phyloP scores from a whole-genome alignment of 2,797 vertebrate genomes.

The Acomys russatus region DNA sequence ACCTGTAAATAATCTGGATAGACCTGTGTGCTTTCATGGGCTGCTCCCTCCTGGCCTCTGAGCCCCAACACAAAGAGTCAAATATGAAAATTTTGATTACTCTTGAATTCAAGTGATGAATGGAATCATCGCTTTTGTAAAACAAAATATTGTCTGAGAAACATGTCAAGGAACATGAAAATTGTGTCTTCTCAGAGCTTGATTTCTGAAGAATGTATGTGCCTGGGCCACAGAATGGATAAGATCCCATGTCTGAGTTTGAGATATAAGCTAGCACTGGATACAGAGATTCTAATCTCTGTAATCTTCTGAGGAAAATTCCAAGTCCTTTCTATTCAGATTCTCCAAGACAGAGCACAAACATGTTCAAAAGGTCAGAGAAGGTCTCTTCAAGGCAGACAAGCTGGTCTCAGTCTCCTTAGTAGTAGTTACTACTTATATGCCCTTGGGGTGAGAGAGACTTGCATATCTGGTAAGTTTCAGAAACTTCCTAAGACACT shows the following conservation, averaged over 20 bases:
- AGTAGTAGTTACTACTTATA: no score
- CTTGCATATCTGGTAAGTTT: not conserved
- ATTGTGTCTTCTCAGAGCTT: not conserved
- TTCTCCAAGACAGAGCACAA: not conserved
- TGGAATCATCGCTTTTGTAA: not conserved
- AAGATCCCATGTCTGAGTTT: not conserved
- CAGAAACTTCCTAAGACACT: not conserved
- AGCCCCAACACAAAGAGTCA: not conserved
- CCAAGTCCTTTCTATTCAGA: not conserved
- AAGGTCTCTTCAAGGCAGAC: no score
- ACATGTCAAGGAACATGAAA: not conserved
- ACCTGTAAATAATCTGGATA: not conserved
- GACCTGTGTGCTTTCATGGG: not conserved
- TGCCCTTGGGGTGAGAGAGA: no score
- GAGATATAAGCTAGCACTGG: not conserved
- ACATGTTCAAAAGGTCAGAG: not conserved
- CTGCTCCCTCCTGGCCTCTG: not conserved
- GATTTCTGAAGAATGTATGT: not conserved
- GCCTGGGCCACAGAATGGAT: not conserved
- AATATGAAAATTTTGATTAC: not conserved
- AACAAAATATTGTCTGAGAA: not conserved
- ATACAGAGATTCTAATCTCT: no score
- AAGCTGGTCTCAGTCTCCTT: no score
- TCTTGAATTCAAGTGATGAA: not conserved
- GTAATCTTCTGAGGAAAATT: not conserved